Base-by-base conservation (phyloP, 2,888 invertebrate genomes). In the Temnothorax unifasciatus region DNA sequence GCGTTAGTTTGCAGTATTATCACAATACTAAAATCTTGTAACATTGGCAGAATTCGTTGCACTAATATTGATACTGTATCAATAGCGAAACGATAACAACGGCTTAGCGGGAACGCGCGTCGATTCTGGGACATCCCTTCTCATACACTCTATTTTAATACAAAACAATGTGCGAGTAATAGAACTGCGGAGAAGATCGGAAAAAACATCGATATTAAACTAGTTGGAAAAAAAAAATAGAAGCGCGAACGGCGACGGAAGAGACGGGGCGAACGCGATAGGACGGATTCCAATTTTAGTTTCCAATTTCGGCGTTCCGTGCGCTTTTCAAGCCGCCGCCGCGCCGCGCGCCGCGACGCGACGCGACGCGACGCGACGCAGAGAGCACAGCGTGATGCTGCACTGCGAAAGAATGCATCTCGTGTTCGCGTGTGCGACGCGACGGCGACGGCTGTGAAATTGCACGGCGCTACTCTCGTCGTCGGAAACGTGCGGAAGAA, bases 381-480 rank as follows among this genome's bases (percentile, higher is more conserved):
- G 47, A 50, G 64, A 66, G 34, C 54, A 69, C 25, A 25, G 38
- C 57, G 29, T 63, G 50, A 44, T 54, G 54, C 71, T 34, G 47
- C 18, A 64, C 29, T 38, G n/a, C 85, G 91, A 82, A 91, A 88
- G 90, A 88, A 90, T 91, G 90, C 88, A 88, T 87, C 66, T 68
- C 88, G 88, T 54, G 76, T 71, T 79, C 85, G 90, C 86, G 86
- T 86, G 87, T 87, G 85, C 76, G 86, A 90, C 47, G 87, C 91
- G 88, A 91, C 88, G 90, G 82, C 90, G 88, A 91, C 87, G 90
- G 82, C 90, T 91, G 90, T 90, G 90, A 90, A 90, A 90, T 90
- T 90, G 90, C 90, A 84, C 82, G 88, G 50, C 83, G 85, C 83
- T 85, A 91, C 90, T 85, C 85, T 89, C 59, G 84, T 89, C 73